A percentile compares a stretch with the other conserved stretches of the same genome.
These are phyloP conservation scores for Pteruthius melanotis DNA, from an alignment of 2,113 vertebrate genomes.

Conservation along the genomic window DNA sequence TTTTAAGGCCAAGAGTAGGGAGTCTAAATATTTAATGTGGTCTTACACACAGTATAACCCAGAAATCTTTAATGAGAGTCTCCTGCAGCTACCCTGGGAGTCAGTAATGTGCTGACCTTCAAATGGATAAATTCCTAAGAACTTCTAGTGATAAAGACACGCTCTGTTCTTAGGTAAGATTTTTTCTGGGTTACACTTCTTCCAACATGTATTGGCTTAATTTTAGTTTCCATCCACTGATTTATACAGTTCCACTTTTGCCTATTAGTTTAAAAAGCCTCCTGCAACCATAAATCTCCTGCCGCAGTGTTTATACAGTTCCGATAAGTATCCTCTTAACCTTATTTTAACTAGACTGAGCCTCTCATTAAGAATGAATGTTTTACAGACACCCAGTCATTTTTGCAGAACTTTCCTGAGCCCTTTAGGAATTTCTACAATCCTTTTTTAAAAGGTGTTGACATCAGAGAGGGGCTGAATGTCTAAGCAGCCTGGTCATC, in stretches of 20 bases:
- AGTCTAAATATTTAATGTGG: background rate
- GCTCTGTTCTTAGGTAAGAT: background rate
- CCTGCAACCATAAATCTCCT: background rate
- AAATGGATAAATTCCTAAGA: background rate
- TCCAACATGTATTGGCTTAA: background rate
- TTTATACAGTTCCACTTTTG: background rate
- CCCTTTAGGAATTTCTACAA: background rate
- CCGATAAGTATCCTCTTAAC: background rate
- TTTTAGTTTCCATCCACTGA: background rate
- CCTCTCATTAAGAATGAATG: background rate
- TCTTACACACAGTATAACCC: background rate
- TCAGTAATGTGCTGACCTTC: background rate
- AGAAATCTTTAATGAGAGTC: background rate
- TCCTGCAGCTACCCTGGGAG: background rate
- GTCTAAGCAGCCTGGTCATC: background rate
- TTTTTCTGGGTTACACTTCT: background rate
- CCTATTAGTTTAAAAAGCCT: background rate
- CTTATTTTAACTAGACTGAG: background rate
- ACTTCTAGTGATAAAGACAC: background rate
- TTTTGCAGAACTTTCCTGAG: background rate
- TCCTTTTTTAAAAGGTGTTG: rapidly evolving
- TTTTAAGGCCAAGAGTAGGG: background rate
- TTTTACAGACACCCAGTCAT: background rate
- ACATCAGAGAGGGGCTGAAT: background rate
- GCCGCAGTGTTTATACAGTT: background rate